A percentile compares a stretch with the other conserved stretches of the same genome.
phyloP scores from a whole-genome alignment of 2,888 invertebrate genomes.

The Eudemis profundana region DNA sequence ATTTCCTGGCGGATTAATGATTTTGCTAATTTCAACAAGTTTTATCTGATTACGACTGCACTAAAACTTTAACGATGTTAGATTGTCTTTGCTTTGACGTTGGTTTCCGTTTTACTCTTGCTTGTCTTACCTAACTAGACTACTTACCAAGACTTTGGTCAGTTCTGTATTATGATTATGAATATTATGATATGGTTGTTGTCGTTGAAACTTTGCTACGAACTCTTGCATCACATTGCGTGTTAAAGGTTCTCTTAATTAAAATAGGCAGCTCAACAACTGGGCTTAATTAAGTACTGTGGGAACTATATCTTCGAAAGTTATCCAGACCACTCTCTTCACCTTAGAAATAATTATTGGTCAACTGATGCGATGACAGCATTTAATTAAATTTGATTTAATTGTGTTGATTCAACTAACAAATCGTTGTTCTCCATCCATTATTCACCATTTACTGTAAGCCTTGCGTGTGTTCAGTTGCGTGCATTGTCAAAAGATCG shows the following conservation, averaged over 20 bases:
- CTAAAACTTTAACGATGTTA: background rate
- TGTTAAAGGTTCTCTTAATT: background rate
- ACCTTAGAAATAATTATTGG: background rate
- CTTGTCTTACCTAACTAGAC: background rate
- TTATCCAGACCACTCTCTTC: background rate
- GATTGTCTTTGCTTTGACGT: background rate
- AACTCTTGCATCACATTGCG: conserved; percentile 13
- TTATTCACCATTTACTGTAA: conserved; percentile 5
- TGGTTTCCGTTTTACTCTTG: background rate
- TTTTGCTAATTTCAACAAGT: conserved; percentile 6
- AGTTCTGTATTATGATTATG: too few species aligned
- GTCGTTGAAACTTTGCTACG: background rate
- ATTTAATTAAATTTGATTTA: background rate
- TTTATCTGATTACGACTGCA: background rate
- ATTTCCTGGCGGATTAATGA: conserved; percentile 35
- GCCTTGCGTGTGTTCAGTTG: conserved; percentile 37
- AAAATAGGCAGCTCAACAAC: background rate
- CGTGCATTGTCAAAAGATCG: conserved; percentile 42
- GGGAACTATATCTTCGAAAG: background rate
- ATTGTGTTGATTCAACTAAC: conserved; percentile 2
- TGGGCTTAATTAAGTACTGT: background rate
- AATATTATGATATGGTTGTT: conserved; percentile 1
- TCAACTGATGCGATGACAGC: background rate
- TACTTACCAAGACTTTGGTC: too few species aligned
- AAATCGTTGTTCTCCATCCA: conserved; percentile 14